Evolutionary conservation across 2,797 vertebrate species (phyloP).

Genomic region (Malacoraja senta): DNA sequence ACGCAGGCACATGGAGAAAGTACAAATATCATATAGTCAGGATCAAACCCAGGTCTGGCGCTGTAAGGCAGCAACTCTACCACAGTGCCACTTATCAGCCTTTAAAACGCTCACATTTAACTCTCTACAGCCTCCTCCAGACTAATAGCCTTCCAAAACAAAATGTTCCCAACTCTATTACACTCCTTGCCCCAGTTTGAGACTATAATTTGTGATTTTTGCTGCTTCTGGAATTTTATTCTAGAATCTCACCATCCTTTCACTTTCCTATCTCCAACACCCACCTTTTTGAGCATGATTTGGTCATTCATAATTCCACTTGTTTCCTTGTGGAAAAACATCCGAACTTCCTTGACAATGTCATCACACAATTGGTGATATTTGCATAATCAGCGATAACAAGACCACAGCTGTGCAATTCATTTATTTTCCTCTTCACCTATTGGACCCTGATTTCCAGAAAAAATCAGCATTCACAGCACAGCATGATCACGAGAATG

Average conservation of each 20-base stretch:
- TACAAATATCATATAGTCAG: too few relatives aligned
- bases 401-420: neutral
- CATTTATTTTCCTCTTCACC: neutral
- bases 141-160: neutral
- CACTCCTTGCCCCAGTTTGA: neutral
- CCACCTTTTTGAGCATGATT: neutral
- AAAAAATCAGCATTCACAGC: neutral
- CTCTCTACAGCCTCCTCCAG: neutral
- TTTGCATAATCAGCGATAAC: neutral
- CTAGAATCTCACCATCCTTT: neutral
- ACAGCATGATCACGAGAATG: neutral
- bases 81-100: too few relatives aligned
- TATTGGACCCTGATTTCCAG: neutral
- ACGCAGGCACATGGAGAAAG: too few relatives aligned
- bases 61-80: too few relatives aligned
- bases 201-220: neutral
- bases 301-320: neutral
- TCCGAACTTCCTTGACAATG: neutral
- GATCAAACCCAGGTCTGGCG: too few relatives aligned
- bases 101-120: neutral
- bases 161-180: neutral
- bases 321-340: neutral
- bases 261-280: neutral
- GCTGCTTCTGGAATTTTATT: neutral
- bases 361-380: neutral